A percentile compares a stretch with the other conserved stretches of the same genome.
Conservation (phyloP, 2,113 vertebrate species). For the Crotalus helleri region DNA sequence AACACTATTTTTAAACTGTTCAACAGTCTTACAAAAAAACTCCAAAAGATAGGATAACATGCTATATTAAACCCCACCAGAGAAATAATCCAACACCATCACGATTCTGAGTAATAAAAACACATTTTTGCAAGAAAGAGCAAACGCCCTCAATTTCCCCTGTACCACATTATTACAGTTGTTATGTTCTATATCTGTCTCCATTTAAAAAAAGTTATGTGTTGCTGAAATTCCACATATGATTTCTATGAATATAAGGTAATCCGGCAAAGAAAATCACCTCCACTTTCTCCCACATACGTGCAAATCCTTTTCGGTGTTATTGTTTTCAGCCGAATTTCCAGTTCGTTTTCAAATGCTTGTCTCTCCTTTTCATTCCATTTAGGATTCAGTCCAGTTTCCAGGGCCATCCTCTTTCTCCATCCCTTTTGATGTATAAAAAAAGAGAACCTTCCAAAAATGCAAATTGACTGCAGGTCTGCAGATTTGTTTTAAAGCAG, state of each 20-base stretch:
- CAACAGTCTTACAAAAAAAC: conserved; percentile 93
- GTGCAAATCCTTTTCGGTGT: conserved; percentile 89
- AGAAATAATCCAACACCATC: conserved; percentile 85
- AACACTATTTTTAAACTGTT: conserved; percentile 91
- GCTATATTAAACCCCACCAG: conserved; percentile 91
- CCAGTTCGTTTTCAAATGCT: conserved; percentile 34
- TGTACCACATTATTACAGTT: conserved; percentile 81
- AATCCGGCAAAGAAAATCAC: conserved; percentile 69
- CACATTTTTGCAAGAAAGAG: conserved; percentile 48
- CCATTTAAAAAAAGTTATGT: conserved; percentile 59
- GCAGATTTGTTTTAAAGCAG: conserved; percentile 18
- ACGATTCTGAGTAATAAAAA: conserved; percentile 87
- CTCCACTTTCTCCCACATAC: conserved; percentile 62
- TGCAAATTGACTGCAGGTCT: conserved; percentile 13
- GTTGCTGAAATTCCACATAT: conserved; percentile 74
- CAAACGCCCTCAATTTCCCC: conserved; percentile 63
- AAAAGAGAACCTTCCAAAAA: neutral
- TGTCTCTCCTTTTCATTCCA: conserved; percentile 37
- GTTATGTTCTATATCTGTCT: conserved; percentile 67
- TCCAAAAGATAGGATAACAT: conserved; percentile 94
- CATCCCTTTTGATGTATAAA: conserved; percentile 11
- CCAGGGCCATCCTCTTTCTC: conserved; percentile 29
- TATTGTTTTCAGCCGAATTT: conserved; percentile 51
- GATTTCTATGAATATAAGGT: conserved; percentile 65
- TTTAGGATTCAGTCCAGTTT: conserved; percentile 49